Evolutionary conservation across 2,113 vertebrate genomes (phyloP).

Genomic region (Gallinago paraguaiae): DNA sequence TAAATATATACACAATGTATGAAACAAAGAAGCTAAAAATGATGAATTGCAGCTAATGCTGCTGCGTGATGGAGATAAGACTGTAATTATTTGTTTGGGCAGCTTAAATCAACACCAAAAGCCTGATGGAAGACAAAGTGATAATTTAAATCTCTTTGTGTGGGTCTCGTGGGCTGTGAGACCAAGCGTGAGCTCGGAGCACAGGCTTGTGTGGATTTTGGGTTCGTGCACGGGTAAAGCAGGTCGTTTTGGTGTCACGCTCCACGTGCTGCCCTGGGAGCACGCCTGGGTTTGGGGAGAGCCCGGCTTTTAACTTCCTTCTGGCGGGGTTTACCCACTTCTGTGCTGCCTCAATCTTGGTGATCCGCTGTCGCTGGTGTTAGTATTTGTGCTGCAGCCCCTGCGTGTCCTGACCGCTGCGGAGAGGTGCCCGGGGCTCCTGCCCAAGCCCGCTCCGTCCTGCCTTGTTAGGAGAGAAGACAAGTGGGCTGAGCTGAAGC

Average conservation of each 20-base stretch:
- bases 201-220: background rate
- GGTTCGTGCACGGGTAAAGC: rapidly evolving
- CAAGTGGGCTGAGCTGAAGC: background rate
- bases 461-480: background rate
- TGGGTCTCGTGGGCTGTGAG: constrained; percentile 52
- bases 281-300: background rate
- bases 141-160: constrained; percentile 58
- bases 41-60: constrained; percentile 75
- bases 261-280: background rate
- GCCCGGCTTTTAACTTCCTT: rapidly evolving
- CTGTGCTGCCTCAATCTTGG: rapidly evolving
- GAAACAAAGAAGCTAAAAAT: constrained; percentile 57
- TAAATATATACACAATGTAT: background rate
- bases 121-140: constrained; percentile 68
- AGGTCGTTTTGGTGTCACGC: background rate
- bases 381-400: background rate
- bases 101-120: constrained; percentile 73
- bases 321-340: background rate
- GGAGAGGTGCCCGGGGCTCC: rapidly evolving
- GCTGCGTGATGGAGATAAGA: constrained; percentile 80
- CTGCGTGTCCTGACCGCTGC: rapidly evolving
- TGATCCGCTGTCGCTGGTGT: rapidly evolving
- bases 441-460: rapidly evolving
- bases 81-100: constrained; percentile 77
- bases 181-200: constrained; percentile 30